Percentiles rank a stretch among this genome's conserved stretches.
phyloP scores from a whole-genome alignment of 2,888 invertebrate genomes.

The Prenolepis imparis region DNA sequence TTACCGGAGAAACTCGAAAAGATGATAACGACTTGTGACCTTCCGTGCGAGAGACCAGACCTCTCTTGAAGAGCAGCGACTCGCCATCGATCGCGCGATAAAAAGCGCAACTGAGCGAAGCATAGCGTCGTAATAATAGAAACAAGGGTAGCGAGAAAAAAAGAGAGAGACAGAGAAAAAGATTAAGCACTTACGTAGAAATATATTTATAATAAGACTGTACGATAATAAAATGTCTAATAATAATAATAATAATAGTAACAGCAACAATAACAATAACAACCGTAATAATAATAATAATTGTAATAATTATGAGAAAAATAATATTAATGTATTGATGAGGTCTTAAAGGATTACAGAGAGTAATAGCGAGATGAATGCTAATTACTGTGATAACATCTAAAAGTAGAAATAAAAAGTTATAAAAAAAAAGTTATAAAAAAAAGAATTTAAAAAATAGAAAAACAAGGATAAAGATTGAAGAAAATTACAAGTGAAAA shows the following conservation, averaged over 20 bases:
- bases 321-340: not conserved
- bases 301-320: not conserved
- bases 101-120: constrained; percentile 58
- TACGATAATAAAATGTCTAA: constrained; percentile 49
- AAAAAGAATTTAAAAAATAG: constrained; percentile 24
- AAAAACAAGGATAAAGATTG: constrained; percentile 12
- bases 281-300: constrained; percentile 6
- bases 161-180: constrained; percentile 57
- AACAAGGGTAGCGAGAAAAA: constrained; percentile 15
- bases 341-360: constrained; percentile 18
- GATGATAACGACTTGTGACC: constrained; percentile 85
- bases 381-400: constrained; percentile 30
- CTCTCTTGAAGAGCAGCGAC: constrained; percentile 56
- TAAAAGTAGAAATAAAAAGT: not conserved
- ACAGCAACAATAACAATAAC: constrained; percentile 27
- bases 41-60: constrained; percentile 78
- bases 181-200: constrained; percentile 82
- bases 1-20: constrained; percentile 84
- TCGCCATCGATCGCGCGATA: constrained; percentile 63
- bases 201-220: constrained; percentile 82
- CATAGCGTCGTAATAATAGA: constrained; percentile 24
- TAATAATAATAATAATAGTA: constrained; percentile 41
- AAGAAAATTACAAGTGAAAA: not conserved
- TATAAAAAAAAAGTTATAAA: constrained; percentile 35
- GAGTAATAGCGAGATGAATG: constrained; percentile 23